phyloP scores from a whole-genome alignment of 53 echinoderm and acorn worm species.

The Paracentrotus lividus region DNA sequence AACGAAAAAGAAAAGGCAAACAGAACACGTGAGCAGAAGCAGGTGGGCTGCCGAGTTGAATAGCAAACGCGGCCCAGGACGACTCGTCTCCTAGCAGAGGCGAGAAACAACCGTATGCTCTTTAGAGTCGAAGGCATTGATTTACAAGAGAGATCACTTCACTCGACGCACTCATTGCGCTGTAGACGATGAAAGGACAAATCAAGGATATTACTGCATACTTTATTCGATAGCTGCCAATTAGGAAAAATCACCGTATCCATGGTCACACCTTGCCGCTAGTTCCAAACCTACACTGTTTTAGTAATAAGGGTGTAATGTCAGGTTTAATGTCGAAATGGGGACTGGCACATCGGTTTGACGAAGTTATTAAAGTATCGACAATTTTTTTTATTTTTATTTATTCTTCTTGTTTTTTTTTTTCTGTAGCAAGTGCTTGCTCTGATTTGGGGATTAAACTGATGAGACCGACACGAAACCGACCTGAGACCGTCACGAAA shows the following conservation, averaged over 20 bases:
- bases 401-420: too few species aligned
- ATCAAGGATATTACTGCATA: slow-evolving; percentile 48
- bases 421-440: too few species aligned
- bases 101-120: slow-evolving; percentile 45
- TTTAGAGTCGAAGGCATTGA: slow-evolving; percentile 34
- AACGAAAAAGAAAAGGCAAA: slow-evolving; percentile 5
- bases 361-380: too few species aligned
- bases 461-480: too few species aligned
- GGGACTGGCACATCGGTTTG: too few species aligned
- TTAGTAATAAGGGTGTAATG: too few species aligned
- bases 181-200: slow-evolving; percentile 36
- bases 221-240: slow-evolving; percentile 48
- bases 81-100: slow-evolving; percentile 4
- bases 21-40: slow-evolving; percentile 53
- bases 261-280: too few species aligned
- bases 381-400: too few species aligned
- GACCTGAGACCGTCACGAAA: too few species aligned
- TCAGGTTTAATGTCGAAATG: too few species aligned
- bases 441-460: too few species aligned
- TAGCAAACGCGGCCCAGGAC: slow-evolving; percentile 45
- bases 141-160: slow-evolving; percentile 51
- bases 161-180: background rate
- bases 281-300: too few species aligned
- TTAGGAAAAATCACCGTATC: slow-evolving; percentile 26
- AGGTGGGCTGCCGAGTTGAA: slow-evolving; percentile 55